Evolutionary conservation across 2,888 invertebrate species (phyloP).

Genomic region (Cactoblastis cactorum): DNA sequence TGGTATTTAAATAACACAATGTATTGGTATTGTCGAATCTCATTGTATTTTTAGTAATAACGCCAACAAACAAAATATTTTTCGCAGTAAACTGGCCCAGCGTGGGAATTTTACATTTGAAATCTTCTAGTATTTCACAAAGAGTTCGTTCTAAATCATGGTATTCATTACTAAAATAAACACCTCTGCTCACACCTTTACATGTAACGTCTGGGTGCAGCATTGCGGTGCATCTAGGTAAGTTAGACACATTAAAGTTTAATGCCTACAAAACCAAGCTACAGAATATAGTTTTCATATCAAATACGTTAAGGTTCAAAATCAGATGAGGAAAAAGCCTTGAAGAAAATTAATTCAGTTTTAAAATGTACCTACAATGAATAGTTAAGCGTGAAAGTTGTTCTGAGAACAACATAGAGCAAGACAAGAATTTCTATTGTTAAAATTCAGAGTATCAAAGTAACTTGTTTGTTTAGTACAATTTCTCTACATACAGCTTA

Average conservation of each 20-base stretch:
- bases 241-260: slow-evolving; percentile 33
- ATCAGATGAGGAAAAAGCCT: slow-evolving; percentile 24
- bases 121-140: not conserved
- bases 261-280: slow-evolving; percentile 27
- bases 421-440: slow-evolving; percentile 51
- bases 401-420: slow-evolving; percentile 56
- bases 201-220: slow-evolving; percentile 41
- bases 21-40: not conserved
- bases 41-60: not conserved
- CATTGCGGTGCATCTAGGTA: slow-evolving; percentile 51
- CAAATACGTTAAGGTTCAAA: slow-evolving; percentile 35
- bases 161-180: not conserved
- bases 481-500: no score
- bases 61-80: not conserved
- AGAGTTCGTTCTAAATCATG: no score
- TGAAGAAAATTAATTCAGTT: slow-evolving; percentile 49
- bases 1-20: not conserved
- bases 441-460: slow-evolving; percentile 16
- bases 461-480: not conserved
- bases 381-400: slow-evolving; percentile 63
- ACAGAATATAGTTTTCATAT: slow-evolving; percentile 33
- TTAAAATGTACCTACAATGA: slow-evolving; percentile 50
- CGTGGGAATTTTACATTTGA: not conserved
- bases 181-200: slow-evolving; percentile 58
- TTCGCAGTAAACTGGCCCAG: not conserved